Evolutionary conservation across 2,888 invertebrate genomes (phyloP).

Genomic region (Epiblema foenella): DNA sequence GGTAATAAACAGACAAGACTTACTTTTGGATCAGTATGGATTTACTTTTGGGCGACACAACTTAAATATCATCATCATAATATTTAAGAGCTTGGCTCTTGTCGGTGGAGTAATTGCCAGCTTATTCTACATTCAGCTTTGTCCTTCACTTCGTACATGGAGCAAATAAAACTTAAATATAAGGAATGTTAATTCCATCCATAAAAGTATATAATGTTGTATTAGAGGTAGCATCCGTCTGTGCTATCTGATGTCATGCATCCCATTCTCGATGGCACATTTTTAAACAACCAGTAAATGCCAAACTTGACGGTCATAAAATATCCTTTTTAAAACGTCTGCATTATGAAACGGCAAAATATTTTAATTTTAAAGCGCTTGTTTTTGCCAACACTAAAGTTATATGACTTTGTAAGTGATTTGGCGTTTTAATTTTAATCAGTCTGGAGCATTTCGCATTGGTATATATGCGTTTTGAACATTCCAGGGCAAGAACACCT

Average conservation of each 20-base stretch:
- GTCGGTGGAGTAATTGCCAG: too few species aligned
- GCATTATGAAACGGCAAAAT: constrained; percentile 29
- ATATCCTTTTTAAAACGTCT: constrained; percentile 10
- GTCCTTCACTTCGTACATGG: too few species aligned
- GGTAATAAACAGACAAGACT: background rate
- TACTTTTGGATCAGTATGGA: background rate
- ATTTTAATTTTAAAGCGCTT: constrained; percentile 16
- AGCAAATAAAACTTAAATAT: background rate
- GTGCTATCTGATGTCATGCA: constrained; percentile 39
- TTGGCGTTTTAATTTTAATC: constrained; percentile 1
- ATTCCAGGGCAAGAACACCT: background rate
- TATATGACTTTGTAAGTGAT: constrained; percentile 16
- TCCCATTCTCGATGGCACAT: constrained; percentile 15
- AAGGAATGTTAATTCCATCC: constrained; percentile 34
- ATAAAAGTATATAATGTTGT: constrained; percentile 19
- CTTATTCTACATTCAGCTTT: too few species aligned
- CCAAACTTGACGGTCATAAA: constrained; percentile 33
- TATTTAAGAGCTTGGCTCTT: too few species aligned
- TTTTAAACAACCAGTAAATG: constrained; percentile 17
- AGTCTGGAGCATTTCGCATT: background rate
- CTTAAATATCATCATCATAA: too few species aligned
- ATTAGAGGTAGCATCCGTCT: constrained; percentile 19
- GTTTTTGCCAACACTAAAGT: constrained; percentile 12
- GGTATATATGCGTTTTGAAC: background rate
- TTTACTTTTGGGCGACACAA: too few species aligned